phyloP scores from a whole-genome alignment of 2,113 vertebrate species.

The Panthera leo region DNA sequence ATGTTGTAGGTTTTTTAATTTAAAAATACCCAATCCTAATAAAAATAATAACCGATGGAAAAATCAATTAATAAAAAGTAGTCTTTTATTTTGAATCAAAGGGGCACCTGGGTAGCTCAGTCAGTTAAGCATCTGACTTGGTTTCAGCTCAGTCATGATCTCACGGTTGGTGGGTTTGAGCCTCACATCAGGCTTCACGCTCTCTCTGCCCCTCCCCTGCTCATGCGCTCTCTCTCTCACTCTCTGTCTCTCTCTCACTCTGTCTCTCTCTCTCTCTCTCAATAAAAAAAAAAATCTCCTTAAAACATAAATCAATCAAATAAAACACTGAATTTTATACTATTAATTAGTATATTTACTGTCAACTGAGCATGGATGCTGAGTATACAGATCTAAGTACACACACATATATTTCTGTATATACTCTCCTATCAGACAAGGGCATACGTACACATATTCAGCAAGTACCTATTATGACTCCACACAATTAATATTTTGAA shows the following conservation, averaged over 20 bases:
- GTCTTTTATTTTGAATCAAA: neutral
- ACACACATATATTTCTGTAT: neutral
- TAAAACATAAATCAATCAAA: neutral
- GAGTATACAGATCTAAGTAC: neutral
- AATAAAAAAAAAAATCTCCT: no score
- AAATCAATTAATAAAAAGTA: neutral
- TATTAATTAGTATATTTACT: neutral
- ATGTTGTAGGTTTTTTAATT: conserved; percentile 72
- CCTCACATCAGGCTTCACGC: no score
- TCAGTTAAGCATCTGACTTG: no score
- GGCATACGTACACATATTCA: neutral
- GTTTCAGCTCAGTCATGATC: no score
- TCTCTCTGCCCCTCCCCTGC: no score
- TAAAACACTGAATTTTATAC: neutral
- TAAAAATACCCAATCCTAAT: conserved; percentile 66
- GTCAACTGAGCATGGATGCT: neutral
- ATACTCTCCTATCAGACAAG: neutral
- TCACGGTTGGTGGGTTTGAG: no score
- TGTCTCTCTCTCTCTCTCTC: no score
- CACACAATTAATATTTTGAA: neutral
- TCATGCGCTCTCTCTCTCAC: no score
- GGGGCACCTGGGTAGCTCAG: no score
- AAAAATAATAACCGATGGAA: conserved; percentile 63
- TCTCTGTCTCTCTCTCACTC: no score
- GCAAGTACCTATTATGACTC: neutral